Percentiles rank a stretch among this genome's conserved stretches.
Evolutionary conservation across 2,113 vertebrate genomes (phyloP).

Genomic region (Struthio camelus): DNA sequence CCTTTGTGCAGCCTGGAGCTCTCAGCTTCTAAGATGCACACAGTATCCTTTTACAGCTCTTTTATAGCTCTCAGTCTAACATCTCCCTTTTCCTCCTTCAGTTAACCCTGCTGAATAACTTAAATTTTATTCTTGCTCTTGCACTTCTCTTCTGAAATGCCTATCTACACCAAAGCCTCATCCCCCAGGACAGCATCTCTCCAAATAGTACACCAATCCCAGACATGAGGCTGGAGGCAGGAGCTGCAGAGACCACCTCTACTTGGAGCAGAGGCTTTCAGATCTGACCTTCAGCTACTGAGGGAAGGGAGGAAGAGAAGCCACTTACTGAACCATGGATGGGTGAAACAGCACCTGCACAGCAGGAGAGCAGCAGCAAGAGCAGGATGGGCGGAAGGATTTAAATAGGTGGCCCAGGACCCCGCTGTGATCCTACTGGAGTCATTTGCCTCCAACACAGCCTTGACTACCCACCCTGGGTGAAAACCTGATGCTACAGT

Average conservation of each 20-base stretch:
- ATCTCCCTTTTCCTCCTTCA: neutral
- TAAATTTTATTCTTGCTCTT: neutral
- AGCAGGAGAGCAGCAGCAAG: neutral
- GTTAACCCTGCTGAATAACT: neutral
- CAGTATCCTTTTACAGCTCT: neutral
- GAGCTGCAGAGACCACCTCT: neutral
- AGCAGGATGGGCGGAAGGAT: rapidly evolving
- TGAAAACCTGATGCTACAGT: neutral
- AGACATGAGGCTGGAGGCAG: neutral
- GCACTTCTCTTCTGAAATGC: neutral
- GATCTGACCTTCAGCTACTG: neutral
- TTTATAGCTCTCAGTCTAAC: neutral
- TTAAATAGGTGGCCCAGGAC: neutral
- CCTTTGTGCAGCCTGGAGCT: neutral
- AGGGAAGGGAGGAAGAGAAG: neutral
- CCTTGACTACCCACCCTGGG: neutral
- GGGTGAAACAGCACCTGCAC: neutral
- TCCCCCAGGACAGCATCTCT: neutral
- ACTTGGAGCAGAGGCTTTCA: neutral
- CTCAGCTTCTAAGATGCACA: neutral
- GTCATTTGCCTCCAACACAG: neutral
- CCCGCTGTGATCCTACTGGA: neutral
- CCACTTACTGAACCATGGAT: neutral
- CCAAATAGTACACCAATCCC: neutral
- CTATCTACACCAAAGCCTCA: neutral